These are phyloP conservation scores for Siniperca scherzeri DNA, from an alignment of 2,797 vertebrate species.

Conservation along the genomic window DNA sequence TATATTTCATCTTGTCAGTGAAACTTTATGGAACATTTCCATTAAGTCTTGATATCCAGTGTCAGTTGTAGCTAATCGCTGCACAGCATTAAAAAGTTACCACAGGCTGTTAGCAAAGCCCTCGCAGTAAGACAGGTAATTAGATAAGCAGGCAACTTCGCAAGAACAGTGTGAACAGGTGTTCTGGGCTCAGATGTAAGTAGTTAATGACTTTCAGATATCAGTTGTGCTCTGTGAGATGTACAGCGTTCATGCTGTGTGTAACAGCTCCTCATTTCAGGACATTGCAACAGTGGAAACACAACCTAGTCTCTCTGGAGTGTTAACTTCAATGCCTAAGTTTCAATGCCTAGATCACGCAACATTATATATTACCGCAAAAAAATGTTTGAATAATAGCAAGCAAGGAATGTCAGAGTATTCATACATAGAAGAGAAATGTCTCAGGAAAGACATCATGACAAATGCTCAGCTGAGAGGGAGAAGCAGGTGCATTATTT, in stretches of 20 bases:
- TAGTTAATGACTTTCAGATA: conserved; percentile 33
- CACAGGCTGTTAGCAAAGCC: conserved; percentile 30
- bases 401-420: not conserved
- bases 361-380: not conserved
- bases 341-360: not conserved
- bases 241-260: not conserved
- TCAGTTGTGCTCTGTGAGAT: conserved; percentile 27
- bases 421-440: not conserved
- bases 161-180: conserved; percentile 47
- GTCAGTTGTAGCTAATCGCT: conserved; percentile 26
- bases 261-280: conserved; percentile 24
- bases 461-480: not conserved
- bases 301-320: not conserved
- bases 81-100: conserved; percentile 8
- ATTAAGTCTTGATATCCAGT: conserved; percentile 2
- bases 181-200: conserved; percentile 49
- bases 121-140: conserved; percentile 38
- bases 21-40: conserved; percentile 9
- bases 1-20: conserved; percentile 25
- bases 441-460: not conserved
- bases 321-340: not conserved
- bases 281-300: not conserved
- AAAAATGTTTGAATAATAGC: not conserved
- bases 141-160: conserved; percentile 40
- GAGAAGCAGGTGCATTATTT: not conserved